Conservation (phyloP, 2,888 invertebrate species). For the Limenitis camilla region DNA sequence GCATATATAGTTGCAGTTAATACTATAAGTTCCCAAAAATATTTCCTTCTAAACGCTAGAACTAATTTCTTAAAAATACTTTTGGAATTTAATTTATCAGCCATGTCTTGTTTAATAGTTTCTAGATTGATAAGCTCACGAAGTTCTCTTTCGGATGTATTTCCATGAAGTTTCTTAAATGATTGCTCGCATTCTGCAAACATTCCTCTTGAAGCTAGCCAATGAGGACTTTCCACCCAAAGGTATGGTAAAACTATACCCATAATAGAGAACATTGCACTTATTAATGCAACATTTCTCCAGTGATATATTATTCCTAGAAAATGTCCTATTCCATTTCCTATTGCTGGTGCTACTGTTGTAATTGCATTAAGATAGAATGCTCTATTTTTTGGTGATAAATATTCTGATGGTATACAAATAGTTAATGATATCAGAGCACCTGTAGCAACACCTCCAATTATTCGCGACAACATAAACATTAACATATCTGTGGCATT, state of each 20-base stretch:
- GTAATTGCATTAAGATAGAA: constrained; percentile 17
- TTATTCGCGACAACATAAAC: background rate
- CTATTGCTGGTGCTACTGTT: constrained; percentile 21
- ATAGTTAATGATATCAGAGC: constrained; percentile 1
- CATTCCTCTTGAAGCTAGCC: constrained; percentile 26
- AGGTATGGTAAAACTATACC: constrained; percentile 14
- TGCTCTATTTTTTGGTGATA: constrained; percentile 14
- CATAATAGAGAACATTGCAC: constrained; percentile 12
- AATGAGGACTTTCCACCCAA: constrained; percentile 26
- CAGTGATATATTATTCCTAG: constrained; percentile 22
- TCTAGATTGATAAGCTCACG: constrained; percentile 7
- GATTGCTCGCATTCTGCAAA: constrained; percentile 21
- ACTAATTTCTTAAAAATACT: background rate
- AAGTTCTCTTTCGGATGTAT: constrained; percentile 5
- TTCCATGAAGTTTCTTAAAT: constrained; percentile 12
- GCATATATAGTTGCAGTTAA: background rate
- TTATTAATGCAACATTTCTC: constrained; percentile 21
- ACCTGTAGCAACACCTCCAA: too few relatives aligned
- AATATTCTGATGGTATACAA: constrained; percentile 17
- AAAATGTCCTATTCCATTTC: constrained; percentile 16
- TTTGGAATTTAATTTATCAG: background rate
- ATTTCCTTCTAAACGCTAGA: background rate
- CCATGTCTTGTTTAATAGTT: background rate
- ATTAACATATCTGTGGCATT: background rate
- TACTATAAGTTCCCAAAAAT: background rate